Percentiles rank a stretch among this genome's conserved stretches.
These are phyloP conservation scores for Albula glossodonta DNA, from an alignment of 2,113 vertebrate species.

Conservation along the genomic window DNA sequence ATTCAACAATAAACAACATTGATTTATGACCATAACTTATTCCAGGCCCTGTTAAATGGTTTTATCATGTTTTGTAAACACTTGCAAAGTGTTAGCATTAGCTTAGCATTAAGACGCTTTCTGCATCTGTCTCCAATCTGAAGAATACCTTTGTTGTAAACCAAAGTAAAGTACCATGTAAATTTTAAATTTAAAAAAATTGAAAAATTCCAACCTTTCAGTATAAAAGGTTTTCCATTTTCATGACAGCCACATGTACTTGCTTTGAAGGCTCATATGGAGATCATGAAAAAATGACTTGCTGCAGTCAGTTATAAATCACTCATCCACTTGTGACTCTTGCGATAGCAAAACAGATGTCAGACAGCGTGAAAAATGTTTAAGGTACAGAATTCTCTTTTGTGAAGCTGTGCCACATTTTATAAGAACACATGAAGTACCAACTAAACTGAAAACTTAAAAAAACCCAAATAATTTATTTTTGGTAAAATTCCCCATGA, in stretches of 20 bases:
- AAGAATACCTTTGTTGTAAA: neutral
- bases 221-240: neutral
- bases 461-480: too few species aligned
- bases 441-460: too few species aligned
- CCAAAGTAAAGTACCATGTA: too few species aligned
- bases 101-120: neutral
- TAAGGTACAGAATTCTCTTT: neutral
- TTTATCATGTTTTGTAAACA: too few species aligned
- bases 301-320: neutral
- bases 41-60: too few species aligned
- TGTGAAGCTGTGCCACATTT: neutral
- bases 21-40: too few species aligned
- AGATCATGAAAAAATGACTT: neutral
- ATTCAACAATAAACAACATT: too few species aligned
- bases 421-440: too few species aligned
- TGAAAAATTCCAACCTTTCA: neutral
- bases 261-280: neutral
- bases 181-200: neutral
- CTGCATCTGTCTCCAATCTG: neutral
- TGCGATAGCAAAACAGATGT: neutral
- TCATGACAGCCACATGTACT: neutral
- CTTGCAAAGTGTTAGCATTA: neutral
- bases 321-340: neutral
- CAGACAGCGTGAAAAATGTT: neutral
- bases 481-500: too few species aligned